These are phyloP conservation scores for Apoda limacodes DNA, from an alignment of 2,888 invertebrate species.

Conservation along the genomic window DNA sequence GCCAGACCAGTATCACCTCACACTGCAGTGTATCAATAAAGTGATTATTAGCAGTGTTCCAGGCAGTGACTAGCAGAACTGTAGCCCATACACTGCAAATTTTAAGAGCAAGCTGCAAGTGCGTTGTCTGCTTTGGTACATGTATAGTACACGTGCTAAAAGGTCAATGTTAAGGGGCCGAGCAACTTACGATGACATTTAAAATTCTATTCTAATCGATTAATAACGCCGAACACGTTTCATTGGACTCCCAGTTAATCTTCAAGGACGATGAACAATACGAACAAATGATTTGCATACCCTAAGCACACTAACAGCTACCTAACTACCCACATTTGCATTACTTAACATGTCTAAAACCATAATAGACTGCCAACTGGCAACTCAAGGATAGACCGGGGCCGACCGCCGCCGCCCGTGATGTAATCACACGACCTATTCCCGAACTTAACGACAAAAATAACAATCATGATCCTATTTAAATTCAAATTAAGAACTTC, in stretches of 20 bases:
- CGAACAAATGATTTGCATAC: conserved; percentile 57
- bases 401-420: conserved; percentile 39
- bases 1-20: too few relatives aligned
- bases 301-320: conserved; percentile 36
- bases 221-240: conserved; percentile 41
- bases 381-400: conserved; percentile 34
- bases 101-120: too few relatives aligned
- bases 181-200: too few relatives aligned
- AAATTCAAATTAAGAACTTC: conserved; percentile 48
- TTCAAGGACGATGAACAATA: conserved; percentile 60
- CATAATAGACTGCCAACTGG: conserved; percentile 29
- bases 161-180: too few relatives aligned
- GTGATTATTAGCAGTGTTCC: too few relatives aligned
- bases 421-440: conserved; percentile 49
- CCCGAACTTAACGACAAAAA: conserved; percentile 2
- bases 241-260: conserved; percentile 40
- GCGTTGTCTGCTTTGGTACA: too few relatives aligned
- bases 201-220: too few relatives aligned
- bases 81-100: too few relatives aligned
- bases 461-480: conserved; percentile 23
- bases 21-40: too few relatives aligned
- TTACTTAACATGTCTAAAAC: conserved; percentile 33
- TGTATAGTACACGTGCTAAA: too few relatives aligned
- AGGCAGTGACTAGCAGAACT: too few relatives aligned
- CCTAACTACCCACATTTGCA: conserved; percentile 56